Percentiles rank a stretch among this genome's conserved stretches.
Conservation (phyloP, 2,797 vertebrate genomes). For the Acanthurus lineatus region DNA sequence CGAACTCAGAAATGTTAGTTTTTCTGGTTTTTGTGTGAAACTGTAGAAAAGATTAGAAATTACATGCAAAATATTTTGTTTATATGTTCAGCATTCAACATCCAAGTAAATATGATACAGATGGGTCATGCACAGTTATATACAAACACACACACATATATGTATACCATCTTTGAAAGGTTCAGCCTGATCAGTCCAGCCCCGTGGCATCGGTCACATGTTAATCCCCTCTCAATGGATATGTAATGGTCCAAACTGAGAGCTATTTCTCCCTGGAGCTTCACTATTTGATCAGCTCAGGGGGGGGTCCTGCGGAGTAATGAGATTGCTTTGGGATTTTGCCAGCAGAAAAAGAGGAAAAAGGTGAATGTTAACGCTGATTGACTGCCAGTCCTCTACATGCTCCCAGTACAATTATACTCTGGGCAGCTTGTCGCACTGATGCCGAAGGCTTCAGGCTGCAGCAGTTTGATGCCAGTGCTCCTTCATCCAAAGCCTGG, state of each 20-base stretch:
- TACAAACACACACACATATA: no score
- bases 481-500: slow-evolving; percentile 24
- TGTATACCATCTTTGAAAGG: no score
- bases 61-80: not conserved
- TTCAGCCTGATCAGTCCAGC: slow-evolving; percentile 1
- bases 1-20: slow-evolving; percentile 5
- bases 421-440: slow-evolving; percentile 30
- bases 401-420: slow-evolving; percentile 24
- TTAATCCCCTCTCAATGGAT: slow-evolving; percentile 26
- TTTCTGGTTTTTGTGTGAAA: not conserved
- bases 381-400: slow-evolving; percentile 38
- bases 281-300: slow-evolving; percentile 34
- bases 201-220: slow-evolving; percentile 6
- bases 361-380: slow-evolving; percentile 38
- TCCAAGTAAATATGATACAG: not conserved
- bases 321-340: slow-evolving; percentile 42
- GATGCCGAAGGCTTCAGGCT: slow-evolving; percentile 27
- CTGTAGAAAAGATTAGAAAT: not conserved
- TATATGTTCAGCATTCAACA: not conserved
- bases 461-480: slow-evolving; percentile 10
- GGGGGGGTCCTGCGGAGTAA: slow-evolving; percentile 29
- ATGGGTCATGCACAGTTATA: not conserved
- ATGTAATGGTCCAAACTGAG: not conserved
- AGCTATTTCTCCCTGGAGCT: slow-evolving; percentile 27
- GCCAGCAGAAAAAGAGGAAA: slow-evolving; percentile 22